A percentile compares a stretch with the other conserved stretches of the same genome.
Evolutionary conservation across 2,797 vertebrate species (phyloP).

Genomic region (Cryptoprocta ferox): DNA sequence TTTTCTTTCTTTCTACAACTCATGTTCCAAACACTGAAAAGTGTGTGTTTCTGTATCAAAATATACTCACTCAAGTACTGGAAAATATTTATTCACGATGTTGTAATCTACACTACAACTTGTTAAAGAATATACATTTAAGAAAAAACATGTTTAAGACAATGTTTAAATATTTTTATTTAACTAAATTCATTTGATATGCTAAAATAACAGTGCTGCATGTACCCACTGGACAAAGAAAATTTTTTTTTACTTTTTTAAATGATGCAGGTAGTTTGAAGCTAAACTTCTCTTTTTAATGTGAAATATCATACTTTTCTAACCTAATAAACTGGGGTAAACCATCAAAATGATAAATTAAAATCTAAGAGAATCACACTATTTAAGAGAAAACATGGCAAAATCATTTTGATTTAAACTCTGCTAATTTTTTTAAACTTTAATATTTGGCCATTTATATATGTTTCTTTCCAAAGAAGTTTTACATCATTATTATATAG

Average conservation of each 20-base stretch:
- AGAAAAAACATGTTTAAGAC: neutral
- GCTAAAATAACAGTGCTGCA: neutral
- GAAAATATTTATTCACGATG: neutral
- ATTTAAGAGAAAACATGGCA: neutral
- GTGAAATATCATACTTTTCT: neutral
- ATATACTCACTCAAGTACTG: neutral
- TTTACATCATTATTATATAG: neutral
- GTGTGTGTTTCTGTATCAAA: neutral
- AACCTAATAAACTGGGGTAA: neutral
- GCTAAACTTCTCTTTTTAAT: neutral
- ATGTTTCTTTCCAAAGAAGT: neutral
- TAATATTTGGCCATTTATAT: neutral
- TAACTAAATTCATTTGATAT: neutral
- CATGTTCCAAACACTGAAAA: neutral
- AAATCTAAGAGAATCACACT: slow-evolving; percentile 1
- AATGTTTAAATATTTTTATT: neutral
- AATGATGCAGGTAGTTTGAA: neutral
- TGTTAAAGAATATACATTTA: neutral
- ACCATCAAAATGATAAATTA: neutral
- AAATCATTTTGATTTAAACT: neutral
- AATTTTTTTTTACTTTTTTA: neutral
- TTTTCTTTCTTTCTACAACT: neutral
- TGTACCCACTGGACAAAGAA: neutral
- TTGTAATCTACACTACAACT: neutral
- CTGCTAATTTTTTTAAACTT: neutral